phyloP scores from a whole-genome alignment of 2,797 vertebrate genomes.

The Pelobates cultripes region DNA sequence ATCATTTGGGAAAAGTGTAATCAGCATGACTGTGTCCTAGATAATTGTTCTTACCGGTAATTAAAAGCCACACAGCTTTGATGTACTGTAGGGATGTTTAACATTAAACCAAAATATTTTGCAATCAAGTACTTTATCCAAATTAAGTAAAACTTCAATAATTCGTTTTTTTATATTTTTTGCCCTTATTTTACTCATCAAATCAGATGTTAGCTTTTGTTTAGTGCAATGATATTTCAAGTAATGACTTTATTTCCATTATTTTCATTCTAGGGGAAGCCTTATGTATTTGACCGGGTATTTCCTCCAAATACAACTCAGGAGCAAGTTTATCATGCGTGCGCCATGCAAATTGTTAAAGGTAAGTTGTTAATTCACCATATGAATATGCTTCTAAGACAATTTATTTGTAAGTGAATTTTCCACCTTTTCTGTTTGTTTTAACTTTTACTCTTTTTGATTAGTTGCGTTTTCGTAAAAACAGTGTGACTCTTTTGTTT shows the following conservation, averaged over 20 bases:
- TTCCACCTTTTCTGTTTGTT: too few species aligned
- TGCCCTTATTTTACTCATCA: background rate
- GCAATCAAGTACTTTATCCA: background rate
- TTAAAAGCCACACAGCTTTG: constrained; percentile 4
- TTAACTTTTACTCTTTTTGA: too few species aligned
- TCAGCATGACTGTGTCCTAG: background rate
- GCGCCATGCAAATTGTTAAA: constrained; percentile 93
- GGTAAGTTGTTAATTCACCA: constrained; percentile 67
- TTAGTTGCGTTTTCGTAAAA: too few species aligned
- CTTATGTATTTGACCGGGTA: constrained; percentile 87
- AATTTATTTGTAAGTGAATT: too few species aligned
- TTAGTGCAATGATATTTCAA: background rate
- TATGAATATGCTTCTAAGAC: too few species aligned
- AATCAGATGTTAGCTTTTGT: too few species aligned
- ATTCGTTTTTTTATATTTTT: background rate
- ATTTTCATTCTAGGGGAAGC: constrained; percentile 77
- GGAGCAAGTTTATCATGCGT: constrained; percentile 90
- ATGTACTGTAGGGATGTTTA: background rate
- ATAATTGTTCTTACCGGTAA: constrained; percentile 20
- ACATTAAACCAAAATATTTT: background rate
- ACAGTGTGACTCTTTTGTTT: too few species aligned
- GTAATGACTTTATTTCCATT: background rate
- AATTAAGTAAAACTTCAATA: background rate
- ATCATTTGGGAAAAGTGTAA: background rate
- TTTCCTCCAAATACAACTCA: constrained; percentile 90